These are phyloP conservation scores for Porites lutea DNA, from an alignment of 64 coral and sea anemone species.

Conservation along the genomic window DNA sequence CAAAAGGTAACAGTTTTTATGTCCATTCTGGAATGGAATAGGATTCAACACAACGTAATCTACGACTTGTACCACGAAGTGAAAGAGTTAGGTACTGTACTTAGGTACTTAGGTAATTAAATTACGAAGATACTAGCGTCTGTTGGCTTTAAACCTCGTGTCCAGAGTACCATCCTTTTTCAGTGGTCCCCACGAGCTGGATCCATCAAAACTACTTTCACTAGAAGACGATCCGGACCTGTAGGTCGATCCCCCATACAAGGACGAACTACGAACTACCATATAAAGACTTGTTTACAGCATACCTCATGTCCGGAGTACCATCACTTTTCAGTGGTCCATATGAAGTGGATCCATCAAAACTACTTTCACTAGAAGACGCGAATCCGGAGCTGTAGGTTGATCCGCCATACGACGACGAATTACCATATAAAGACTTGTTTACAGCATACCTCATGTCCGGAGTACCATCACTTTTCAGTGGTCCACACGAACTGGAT, in stretches of 20 bases:
- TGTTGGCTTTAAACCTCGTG: slow-evolving; percentile 39
- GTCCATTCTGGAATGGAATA: too few species aligned
- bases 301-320: slow-evolving; percentile 54
- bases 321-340: slow-evolving; percentile 37
- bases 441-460: slow-evolving; percentile 58
- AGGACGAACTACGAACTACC: neutral
- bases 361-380: neutral
- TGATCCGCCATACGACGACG: neutral
- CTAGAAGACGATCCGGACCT: neutral
- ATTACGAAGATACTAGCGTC: neutral
- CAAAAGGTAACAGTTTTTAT: neutral
- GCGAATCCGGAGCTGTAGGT: neutral
- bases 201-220: neutral
- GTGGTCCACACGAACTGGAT: neutral
- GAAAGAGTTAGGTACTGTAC: too few species aligned
- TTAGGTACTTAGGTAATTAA: too few species aligned
- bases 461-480: slow-evolving; percentile 35
- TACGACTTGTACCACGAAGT: neutral
- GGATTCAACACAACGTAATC: too few species aligned
- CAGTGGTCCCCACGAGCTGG: neutral
- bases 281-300: slow-evolving; percentile 15
- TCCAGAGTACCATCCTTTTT: slow-evolving; percentile 31
- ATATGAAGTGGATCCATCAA: too few species aligned
- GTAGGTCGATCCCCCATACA: neutral
- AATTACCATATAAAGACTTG: neutral